These are phyloP conservation scores for Spodoptera picta DNA, from an alignment of 2,888 invertebrate genomes.

Conservation along the genomic window DNA sequence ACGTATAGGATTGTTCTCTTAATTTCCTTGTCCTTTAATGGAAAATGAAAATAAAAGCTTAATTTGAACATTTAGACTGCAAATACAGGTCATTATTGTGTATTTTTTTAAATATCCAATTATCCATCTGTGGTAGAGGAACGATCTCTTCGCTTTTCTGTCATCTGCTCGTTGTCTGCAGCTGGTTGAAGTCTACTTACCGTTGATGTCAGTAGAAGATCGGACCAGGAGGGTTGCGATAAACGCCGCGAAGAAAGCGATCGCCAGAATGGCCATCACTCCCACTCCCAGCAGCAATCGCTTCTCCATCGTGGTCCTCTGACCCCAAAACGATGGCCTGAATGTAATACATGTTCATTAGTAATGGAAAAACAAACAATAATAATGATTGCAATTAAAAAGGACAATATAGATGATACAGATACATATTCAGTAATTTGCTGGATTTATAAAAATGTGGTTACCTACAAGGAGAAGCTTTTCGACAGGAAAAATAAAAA, in stretches of 20 bases:
- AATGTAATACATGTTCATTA: conserved; percentile 53
- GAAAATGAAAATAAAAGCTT: too few species aligned
- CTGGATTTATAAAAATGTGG: too few species aligned
- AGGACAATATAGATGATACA: background rate
- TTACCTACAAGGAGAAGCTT: too few species aligned
- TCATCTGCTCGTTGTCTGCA: background rate
- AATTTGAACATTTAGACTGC: too few species aligned
- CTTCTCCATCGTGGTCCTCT: conserved; percentile 80
- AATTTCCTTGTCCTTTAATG: too few species aligned
- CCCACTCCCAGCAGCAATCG: conserved; percentile 71
- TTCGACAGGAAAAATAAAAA: too few species aligned
- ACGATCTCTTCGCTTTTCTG: background rate
- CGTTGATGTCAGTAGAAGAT: conserved; percentile 63
- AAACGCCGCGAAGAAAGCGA: conserved; percentile 79
- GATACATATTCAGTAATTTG: too few species aligned
- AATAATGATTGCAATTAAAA: background rate
- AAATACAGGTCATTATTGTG: too few species aligned
- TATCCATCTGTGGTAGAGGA: too few species aligned
- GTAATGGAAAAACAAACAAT: background rate
- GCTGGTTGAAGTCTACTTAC: conserved; percentile 58
- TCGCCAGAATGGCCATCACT: conserved; percentile 72
- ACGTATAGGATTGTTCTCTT: too few species aligned
- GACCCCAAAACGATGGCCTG: conserved; percentile 82
- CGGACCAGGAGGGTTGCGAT: conserved; percentile 71
- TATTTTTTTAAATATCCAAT: too few species aligned